phyloP scores from a whole-genome alignment of 2,797 vertebrate species.

The Cossypha polioptera region DNA sequence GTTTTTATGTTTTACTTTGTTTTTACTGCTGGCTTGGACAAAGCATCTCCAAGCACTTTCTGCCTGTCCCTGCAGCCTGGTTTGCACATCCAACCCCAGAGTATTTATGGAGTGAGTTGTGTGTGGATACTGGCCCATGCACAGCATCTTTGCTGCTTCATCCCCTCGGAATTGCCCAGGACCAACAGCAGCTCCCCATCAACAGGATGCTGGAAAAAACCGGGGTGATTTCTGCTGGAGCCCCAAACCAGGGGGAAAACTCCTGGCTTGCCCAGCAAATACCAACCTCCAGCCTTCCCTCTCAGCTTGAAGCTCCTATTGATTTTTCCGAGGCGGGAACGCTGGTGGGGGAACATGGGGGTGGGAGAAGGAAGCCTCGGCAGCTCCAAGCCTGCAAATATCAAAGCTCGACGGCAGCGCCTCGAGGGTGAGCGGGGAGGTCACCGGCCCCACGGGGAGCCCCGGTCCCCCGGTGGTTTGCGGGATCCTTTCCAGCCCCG shows the following conservation, averaged over 20 bases:
- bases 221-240: background rate
- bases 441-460: background rate
- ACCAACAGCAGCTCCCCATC: rapidly evolving
- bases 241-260: background rate
- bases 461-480: background rate
- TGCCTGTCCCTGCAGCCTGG: background rate
- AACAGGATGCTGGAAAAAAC: background rate
- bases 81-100: background rate
- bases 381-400: background rate
- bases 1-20: background rate
- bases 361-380: background rate
- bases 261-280: rapidly evolving
- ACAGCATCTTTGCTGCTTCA: background rate
- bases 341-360: background rate
- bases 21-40: background rate
- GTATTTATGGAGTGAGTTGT: rapidly evolving
- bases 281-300: background rate
- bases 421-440: background rate
- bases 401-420: background rate
- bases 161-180: background rate
- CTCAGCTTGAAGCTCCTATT: background rate
- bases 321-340: background rate
- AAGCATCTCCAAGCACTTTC: background rate
- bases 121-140: rapidly evolving
- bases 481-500: background rate